Base-by-base conservation (phyloP, 2,888 invertebrate species). In the Andrena minutula region DNA sequence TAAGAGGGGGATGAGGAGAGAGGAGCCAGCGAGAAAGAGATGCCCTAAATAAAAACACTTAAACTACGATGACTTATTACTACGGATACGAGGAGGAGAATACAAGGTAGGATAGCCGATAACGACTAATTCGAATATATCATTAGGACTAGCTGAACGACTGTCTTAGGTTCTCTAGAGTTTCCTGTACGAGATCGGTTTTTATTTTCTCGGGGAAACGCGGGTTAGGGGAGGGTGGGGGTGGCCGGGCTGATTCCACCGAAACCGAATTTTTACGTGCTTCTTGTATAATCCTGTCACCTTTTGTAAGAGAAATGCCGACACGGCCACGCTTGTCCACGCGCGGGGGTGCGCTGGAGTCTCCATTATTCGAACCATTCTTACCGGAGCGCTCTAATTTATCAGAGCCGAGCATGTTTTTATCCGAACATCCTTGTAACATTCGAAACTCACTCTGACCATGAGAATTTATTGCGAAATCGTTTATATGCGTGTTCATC, bases 121-220 rank as follows among this genome's bases (percentile, higher is more conserved):
- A 90, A 92, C 87, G 89, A 91, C 88, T 90, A 89, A 91, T 90
- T 90, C 85, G 90, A 90, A 91, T 91, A 91, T 92, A 92, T 93
- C 92, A 92, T 89, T 92, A 92, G 91, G 85, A 90, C 90, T 92
- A 92, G 92, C 91, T 89, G 91, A 41, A 91, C 90, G 88, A 91
- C 89, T 91, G 91, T 91, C 89, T 91, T 86, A 88, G 89, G 81
- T 87, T 86, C 80, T 85, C 85, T 80, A 80, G 80, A 80, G 32
- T 82, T 72, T 80, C 78, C 79, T 82, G 85, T 80, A 75, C 85
- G 78, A 65, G 66, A 71, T 64, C 69, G 69, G 64, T 71, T 75
- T 72, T 85, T 26, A 80, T 72, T 82, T 75, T 65, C 83, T 63
- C 63, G 82, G 58, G 81, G 75, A 68, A 53, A 47, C 83, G 66